phyloP scores from a whole-genome alignment of 1,140 invertebrate species.

The Brachionus plicatilis region DNA sequence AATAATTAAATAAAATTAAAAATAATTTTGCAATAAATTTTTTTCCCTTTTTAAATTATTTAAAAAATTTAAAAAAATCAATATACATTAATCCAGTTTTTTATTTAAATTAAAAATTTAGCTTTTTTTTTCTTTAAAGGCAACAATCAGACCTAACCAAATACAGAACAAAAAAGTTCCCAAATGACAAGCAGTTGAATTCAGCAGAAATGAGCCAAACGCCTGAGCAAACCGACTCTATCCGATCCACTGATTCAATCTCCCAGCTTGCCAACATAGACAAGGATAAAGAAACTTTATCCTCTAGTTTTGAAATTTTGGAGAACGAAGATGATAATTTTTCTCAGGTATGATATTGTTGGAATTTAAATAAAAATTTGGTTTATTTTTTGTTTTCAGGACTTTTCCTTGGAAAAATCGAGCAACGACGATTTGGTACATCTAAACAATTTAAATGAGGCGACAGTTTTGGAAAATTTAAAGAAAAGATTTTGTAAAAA shows the following conservation, averaged over 20 bases:
- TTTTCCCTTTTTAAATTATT: neutral
- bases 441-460: slow-evolving; percentile 32
- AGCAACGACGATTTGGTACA: slow-evolving; percentile 19
- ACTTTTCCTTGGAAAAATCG: slow-evolving; percentile 21
- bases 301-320: neutral
- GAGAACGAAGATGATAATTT: neutral
- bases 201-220: neutral
- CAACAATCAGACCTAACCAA: neutral
- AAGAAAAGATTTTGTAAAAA: slow-evolving; percentile 38
- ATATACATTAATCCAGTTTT: neutral
- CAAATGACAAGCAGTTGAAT: slow-evolving; percentile 2
- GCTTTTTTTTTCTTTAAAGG: neutral
- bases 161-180: neutral
- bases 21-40: slow-evolving; percentile 26
- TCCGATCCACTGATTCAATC: neutral
- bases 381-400: neutral
- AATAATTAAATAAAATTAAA: slow-evolving; percentile 32
- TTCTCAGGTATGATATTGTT: neutral
- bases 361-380: neutral
- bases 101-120: neutral
- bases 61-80: neutral
- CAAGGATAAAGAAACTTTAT: neutral
- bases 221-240: neutral
- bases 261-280: neutral
- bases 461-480: slow-evolving; percentile 2